These are phyloP conservation scores for Diplosoma virens DNA, from an alignment of 23 tunicate genomes.

Conservation along the genomic window DNA sequence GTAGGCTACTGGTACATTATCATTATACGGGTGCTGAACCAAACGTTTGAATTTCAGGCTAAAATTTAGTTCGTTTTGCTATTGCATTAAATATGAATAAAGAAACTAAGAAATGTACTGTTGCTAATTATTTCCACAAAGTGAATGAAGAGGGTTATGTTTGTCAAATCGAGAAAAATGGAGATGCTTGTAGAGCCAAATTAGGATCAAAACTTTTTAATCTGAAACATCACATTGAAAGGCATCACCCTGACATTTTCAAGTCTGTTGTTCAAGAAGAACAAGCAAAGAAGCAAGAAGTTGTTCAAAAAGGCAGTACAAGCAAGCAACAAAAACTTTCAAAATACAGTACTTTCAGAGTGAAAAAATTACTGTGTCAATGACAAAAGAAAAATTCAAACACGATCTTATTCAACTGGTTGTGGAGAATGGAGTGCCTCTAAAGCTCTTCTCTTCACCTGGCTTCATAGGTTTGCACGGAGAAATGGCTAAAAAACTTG, in stretches of 20 bases:
- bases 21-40: not conserved
- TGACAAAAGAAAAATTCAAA: slow-evolving; percentile 22
- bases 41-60: not conserved
- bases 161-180: no score
- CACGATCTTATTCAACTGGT: slow-evolving; percentile 11
- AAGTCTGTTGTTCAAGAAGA: no score
- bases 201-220: slow-evolving; percentile 11
- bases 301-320: not conserved
- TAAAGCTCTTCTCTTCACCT: slow-evolving; percentile 7
- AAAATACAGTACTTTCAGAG: not conserved
- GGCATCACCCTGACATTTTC: slow-evolving; percentile 7
- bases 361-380: slow-evolving; percentile 7
- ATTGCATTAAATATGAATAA: no score
- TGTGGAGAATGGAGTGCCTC: slow-evolving; percentile 14
- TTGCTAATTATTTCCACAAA: not conserved
- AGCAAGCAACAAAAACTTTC: no score
- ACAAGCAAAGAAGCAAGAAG: slow-evolving; percentile 6
- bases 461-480: slow-evolving; percentile 12
- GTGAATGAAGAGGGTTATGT: no score
- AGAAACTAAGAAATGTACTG: not conserved
- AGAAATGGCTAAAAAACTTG: no score
- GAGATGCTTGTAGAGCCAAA: slow-evolving; percentile 6
- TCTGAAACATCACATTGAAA: slow-evolving; percentile 7
- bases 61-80: no score
- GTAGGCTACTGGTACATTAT: not conserved